Evolutionary conservation across 2,888 invertebrate species (phyloP), one percentile per base, ranked within the genome.

Genomic region (Gymnosoma rotundatum): DNA sequence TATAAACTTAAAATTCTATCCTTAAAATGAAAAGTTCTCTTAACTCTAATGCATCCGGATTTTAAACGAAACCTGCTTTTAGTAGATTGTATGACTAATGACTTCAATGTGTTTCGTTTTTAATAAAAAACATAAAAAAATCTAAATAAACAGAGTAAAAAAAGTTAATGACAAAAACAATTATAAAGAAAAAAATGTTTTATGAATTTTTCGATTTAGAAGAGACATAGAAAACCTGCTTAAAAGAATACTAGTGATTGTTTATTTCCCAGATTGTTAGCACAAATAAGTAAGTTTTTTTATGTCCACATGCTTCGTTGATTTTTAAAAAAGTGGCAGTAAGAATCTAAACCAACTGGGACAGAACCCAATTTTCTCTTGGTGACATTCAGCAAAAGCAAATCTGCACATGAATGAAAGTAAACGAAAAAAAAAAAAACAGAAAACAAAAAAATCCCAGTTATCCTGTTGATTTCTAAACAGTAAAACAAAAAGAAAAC

Each of bases 341-440:
- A 75, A 83, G 60, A 70, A 72, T 79, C 58, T 64, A 60, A 75
- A 79, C 73, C 79, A 86, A 83, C 50, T 78, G 83, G 78, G 78
- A 86, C 83, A 75, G 73, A 69, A 79, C 81, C 81, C 75, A 83
- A 79, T 79, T 82, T 67, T 72, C 56, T 52, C 72, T 50, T 74
- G 72, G 78, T 83, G 86, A 80, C 86, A 86, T 83, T 80, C 81
- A 86, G 72, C 61, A 67, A 58, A 69, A 52, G 67, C 7, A 10
- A 66, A 54, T 56, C 52, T 38, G 21, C 32, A 78, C n/a, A n/a
- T 32, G 32, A 32, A 32, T 32, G 32, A 32, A 32, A 32, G 6
- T 6, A 32, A 32, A 32, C 32, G 7, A 58, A 6, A 52, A 45
- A 42, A 61, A 54, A 12, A 58, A 58, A 48, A 25, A 50, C 21